phyloP scores from a whole-genome alignment of 1,140 invertebrate species.

The Bombus sylvicola region DNA sequence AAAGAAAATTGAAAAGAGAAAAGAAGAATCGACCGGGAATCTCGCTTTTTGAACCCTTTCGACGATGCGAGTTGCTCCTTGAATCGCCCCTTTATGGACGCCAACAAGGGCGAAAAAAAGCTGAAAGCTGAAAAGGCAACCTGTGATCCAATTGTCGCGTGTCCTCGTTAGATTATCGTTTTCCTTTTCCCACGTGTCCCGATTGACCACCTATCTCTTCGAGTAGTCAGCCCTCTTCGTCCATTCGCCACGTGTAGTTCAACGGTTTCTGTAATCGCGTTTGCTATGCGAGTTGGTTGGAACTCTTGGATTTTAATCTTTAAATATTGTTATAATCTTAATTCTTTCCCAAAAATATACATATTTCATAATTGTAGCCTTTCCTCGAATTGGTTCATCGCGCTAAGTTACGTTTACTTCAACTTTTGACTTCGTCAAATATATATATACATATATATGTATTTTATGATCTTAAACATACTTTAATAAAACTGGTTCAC shows the following conservation, averaged over 20 bases:
- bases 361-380: no score
- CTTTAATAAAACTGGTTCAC: not conserved
- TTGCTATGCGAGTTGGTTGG: not conserved
- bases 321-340: no score
- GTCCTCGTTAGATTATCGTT: constrained; percentile 35
- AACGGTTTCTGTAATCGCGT: not conserved
- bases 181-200: not conserved
- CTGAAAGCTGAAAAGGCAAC: constrained; percentile 31
- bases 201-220: not conserved
- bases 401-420: no score
- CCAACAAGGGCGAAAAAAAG: constrained; percentile 22
- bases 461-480: not conserved
- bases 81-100: constrained; percentile 1
- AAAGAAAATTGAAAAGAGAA: constrained; percentile 24
- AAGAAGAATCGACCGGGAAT: constrained; percentile 36
- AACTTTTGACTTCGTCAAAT: no score
- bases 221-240: not conserved
- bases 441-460: no score
- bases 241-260: not conserved
- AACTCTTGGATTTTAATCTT: not conserved
- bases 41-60: constrained; percentile 51
- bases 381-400: no score
- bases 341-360: not conserved
- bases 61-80: constrained; percentile 10
- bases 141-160: constrained; percentile 38